These are phyloP conservation scores for Nilaparvata lugens DNA, from an alignment of 1,140 invertebrate species.

Conservation along the genomic window DNA sequence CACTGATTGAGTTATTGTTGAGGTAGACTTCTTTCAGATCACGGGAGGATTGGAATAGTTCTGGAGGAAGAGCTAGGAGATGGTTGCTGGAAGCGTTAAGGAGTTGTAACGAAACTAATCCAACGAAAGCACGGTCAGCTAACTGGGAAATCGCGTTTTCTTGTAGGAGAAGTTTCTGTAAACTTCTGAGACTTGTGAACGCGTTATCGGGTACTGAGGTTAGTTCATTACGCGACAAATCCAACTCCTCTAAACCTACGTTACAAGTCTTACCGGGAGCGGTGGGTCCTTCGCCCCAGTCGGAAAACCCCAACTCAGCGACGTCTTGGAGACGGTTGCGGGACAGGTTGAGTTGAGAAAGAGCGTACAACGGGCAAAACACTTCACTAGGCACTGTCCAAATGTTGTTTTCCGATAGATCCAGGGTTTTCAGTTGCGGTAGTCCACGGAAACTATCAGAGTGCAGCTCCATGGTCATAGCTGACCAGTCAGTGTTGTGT, in stretches of 20 bases:
- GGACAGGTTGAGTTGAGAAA: conserved; percentile 62
- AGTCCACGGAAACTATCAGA: conserved; percentile 58
- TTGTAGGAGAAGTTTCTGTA: conserved; percentile 55
- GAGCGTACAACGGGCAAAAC: conserved; percentile 61
- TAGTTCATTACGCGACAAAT: conserved; percentile 65
- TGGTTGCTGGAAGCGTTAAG: conserved; percentile 70
- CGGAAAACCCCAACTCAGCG: conserved; percentile 57
- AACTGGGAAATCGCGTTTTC: conserved; percentile 63
- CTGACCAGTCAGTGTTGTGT: conserved; percentile 70
- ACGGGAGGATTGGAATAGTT: conserved; percentile 56
- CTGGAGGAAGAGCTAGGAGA: conserved; percentile 60
- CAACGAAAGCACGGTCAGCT: conserved; percentile 58
- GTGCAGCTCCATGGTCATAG: conserved; percentile 64
- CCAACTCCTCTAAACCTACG: conserved; percentile 53
- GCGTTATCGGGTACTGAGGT: conserved; percentile 54
- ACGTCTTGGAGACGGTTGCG: conserved; percentile 70
- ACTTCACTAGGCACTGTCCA: conserved; percentile 62
- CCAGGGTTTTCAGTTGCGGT: conserved; percentile 53
- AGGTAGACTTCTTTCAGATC: conserved; percentile 61
- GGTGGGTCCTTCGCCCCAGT: conserved; percentile 41
- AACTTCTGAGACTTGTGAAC: conserved; percentile 53
- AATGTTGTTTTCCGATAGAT: conserved; percentile 72
- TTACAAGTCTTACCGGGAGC: conserved; percentile 48
- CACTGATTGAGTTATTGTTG: conserved; percentile 68
- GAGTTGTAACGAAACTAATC: conserved; percentile 51